phyloP scores from a whole-genome alignment of 2,888 invertebrate species.

The Phengaris arion region DNA sequence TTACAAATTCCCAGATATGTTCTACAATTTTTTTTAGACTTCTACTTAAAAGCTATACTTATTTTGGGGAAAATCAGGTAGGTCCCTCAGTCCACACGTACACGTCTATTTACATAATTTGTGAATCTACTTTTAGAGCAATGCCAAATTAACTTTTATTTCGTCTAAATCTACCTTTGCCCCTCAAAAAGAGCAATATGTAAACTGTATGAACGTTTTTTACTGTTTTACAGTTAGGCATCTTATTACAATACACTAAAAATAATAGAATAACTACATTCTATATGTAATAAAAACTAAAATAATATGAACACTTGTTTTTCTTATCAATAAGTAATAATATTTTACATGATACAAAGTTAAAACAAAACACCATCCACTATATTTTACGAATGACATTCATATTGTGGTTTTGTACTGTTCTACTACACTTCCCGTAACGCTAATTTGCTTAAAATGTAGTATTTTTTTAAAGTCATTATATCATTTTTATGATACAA shows the following conservation, averaged over 20 bases:
- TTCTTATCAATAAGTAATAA: conserved; percentile 61
- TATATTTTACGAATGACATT: conserved; percentile 9
- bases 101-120: background rate
- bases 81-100: no score
- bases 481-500: background rate
- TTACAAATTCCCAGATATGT: no score
- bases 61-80: no score
- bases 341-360: conserved; percentile 55
- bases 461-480: background rate
- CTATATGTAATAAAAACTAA: conserved; percentile 61
- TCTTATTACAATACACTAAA: conserved; percentile 55
- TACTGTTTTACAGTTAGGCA: conserved; percentile 69
- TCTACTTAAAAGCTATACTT: no score
- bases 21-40: no score
- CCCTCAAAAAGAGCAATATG: background rate
- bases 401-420: conserved; percentile 36
- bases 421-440: conserved; percentile 35
- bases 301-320: conserved; percentile 78
- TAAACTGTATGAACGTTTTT: conserved; percentile 46
- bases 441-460: conserved; percentile 25
- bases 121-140: background rate
- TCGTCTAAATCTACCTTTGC: background rate
- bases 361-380: conserved; percentile 41
- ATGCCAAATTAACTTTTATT: background rate
- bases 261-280: conserved; percentile 56